These are phyloP conservation scores for Arrhamphus sclerolepis DNA, from an alignment of 2,797 vertebrate species.

Conservation along the genomic window DNA sequence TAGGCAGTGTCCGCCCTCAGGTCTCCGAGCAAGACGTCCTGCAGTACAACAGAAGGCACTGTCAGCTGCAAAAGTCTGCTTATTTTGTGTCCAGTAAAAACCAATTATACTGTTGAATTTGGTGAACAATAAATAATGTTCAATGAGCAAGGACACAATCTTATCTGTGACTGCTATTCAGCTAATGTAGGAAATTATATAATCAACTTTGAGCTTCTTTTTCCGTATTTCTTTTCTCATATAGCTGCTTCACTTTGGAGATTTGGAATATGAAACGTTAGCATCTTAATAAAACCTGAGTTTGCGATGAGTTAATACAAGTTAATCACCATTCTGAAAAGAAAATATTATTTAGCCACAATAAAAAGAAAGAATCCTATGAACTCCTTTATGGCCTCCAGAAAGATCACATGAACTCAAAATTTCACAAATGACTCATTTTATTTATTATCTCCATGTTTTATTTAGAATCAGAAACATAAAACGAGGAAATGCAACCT, in stretches of 20 bases:
- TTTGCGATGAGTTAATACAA: no score
- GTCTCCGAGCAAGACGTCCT: constrained; percentile 92
- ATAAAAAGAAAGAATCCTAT: neutral
- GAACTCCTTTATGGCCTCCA: constrained; percentile 12
- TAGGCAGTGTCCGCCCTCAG: constrained; percentile 93
- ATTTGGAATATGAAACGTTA: no score
- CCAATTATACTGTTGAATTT: neutral
- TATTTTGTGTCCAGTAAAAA: no score
- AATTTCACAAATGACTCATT: constrained; percentile 24
- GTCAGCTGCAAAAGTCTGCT: constrained; percentile 37
- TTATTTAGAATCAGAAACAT: constrained; percentile 17
- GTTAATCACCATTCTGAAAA: neutral
- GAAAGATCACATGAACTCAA: constrained; percentile 15
- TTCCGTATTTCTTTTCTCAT: no score
- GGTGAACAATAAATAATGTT: neutral
- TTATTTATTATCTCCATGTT: constrained; percentile 17
- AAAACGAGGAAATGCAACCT: constrained; percentile 8
- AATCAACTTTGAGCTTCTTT: no score
- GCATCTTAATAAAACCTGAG: no score
- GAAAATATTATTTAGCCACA: neutral
- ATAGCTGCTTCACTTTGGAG: no score
- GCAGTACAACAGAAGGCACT: constrained; percentile 46
- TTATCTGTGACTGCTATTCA: no score
- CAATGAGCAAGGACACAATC: neutral
- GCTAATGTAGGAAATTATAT: no score